Base-by-base conservation (phyloP, 2,888 invertebrate species). In the Ophion ellenae region DNA sequence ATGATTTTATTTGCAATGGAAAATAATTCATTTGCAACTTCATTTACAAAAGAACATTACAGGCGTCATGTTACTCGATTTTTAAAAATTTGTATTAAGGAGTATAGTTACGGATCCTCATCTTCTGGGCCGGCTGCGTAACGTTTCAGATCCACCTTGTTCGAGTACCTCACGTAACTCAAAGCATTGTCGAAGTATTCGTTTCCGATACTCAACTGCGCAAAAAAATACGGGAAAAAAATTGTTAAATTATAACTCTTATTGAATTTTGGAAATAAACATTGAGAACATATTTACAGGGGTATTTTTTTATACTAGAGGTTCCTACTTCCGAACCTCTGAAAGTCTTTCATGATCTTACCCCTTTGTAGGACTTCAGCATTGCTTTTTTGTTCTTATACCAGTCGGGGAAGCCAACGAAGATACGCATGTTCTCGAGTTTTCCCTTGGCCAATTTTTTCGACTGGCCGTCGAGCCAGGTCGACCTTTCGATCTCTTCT, bases 371-470 rank as follows among this genome's bases (percentile, higher is more conserved):
- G 89, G 94, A 95, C 7, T 94, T 92, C 86, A 95, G 94, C 47
- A 96, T 91, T 79, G 94, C 92, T 17, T 92, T 91, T 45, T 94
- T 92, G 89, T 95, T 94, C 45, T 94, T 91, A 81, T 95, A 95
- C 92, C 95, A 96, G 80, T 95, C 95, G 3, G 96, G 96, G 89
- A 95, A 96, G 1, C 96, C 96, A 81, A 96, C 95, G 79, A 94
- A 93, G 71, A 94, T 94, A 75, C 93, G 93, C 93, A 95, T 95
- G 10, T 93, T 92, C 67, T 94, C 90, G 0, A 94, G 95, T 92
- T 96, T 96, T 61, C 94, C 93, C 71, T 94, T 93, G 0, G 96
- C 95, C 7, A 94, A 93, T 20, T 89, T 87, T 89, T 95, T 95
- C 0, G 96, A 96, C 47, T 92, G 92, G 9, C 92, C 92, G 86